A percentile compares a stretch with the other conserved stretches of the same genome.
phyloP scores from a whole-genome alignment of 2,113 vertebrate species.

The Cyanistes caeruleus region DNA sequence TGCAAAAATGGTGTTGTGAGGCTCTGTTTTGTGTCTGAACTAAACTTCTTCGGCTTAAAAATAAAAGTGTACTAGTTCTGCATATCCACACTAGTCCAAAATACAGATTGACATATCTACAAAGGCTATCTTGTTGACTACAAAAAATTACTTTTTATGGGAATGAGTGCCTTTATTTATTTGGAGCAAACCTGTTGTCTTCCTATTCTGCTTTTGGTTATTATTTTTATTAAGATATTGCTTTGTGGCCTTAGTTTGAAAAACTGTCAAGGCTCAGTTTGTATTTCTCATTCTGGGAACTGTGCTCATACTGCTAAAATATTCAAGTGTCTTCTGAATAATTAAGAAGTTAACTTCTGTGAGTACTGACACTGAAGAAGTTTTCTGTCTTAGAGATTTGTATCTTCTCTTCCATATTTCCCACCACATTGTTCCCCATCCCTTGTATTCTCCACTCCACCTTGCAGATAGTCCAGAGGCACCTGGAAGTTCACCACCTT shows the following conservation, averaged over 20 bases:
- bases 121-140: not conserved
- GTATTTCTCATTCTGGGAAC: not conserved
- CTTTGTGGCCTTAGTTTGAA: not conserved
- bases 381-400: not conserved
- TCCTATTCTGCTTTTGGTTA: not conserved
- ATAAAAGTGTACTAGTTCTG: not conserved
- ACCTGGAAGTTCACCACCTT: not conserved
- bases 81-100: not conserved
- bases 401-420: not conserved
- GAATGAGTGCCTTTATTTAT: not conserved
- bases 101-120: not conserved
- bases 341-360: not conserved
- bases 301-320: not conserved
- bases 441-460: not conserved
- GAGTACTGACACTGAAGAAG: not conserved
- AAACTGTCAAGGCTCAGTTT: not conserved
- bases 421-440: rapidly evolving
- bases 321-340: not conserved
- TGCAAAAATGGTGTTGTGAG: not conserved
- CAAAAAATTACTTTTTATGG: not conserved
- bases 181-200: not conserved
- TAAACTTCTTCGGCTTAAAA: conserved; percentile 9
- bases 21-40: not conserved
- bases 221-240: not conserved
- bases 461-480: not conserved